Percentiles rank a stretch among this genome's conserved stretches.
Conservation (phyloP, 2,113 vertebrate genomes). For the Pycnonotus jocosus region DNA sequence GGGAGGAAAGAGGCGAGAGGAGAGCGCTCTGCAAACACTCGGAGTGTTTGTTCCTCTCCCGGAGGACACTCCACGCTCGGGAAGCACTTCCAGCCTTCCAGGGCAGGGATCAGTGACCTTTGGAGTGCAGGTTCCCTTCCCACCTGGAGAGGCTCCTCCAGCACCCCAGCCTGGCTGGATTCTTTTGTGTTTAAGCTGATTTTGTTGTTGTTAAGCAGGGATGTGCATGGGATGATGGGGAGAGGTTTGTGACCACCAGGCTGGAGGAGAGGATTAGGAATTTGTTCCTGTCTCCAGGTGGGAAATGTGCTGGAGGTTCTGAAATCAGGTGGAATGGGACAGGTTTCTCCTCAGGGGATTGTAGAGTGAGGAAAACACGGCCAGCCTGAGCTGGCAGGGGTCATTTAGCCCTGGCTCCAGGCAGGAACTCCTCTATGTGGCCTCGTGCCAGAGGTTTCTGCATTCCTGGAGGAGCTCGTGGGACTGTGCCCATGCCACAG, state of each 20-base stretch:
- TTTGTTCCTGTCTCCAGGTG: not conserved
- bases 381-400: not conserved
- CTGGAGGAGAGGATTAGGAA: not conserved
- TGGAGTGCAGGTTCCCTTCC: conserved; percentile 1
- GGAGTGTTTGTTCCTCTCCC: conserved; percentile 48
- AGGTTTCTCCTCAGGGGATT: not conserved
- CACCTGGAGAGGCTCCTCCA: not conserved
- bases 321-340: not conserved
- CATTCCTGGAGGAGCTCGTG: not conserved
- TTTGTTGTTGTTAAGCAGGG: not conserved
- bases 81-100: conserved; percentile 17
- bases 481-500: not conserved
- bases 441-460: not conserved
- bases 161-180: accelerated
- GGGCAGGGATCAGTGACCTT: not conserved
- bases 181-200: not conserved
- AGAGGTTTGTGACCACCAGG: not conserved
- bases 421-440: not conserved
- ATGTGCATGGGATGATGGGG: accelerated
- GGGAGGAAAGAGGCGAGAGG: not conserved
- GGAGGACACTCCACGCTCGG: not conserved
- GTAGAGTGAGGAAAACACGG: not conserved
- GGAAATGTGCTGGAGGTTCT: not conserved
- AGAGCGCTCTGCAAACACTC: conserved; percentile 25
- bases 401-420: not conserved